Conservation (phyloP, 2,797 vertebrate genomes). For the Hydrocynus forskahlii region DNA sequence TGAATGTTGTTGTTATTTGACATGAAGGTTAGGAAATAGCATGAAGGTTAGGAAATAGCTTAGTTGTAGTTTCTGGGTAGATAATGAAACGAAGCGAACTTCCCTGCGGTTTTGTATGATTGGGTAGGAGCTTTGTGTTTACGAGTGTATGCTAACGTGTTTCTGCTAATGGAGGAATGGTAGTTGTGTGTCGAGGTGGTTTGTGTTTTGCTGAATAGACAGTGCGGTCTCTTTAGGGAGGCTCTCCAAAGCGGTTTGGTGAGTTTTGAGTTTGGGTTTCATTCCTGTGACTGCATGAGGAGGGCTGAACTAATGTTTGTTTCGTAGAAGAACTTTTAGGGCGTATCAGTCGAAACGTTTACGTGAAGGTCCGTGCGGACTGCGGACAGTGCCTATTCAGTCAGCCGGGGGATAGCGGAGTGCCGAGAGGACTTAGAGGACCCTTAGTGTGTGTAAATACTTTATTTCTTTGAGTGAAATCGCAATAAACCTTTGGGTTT, state of each 20-base stretch:
- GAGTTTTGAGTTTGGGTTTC: not conserved
- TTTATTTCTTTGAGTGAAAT: not conserved
- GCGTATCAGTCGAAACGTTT: slow-evolving; percentile 14
- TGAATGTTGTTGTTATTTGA: not conserved
- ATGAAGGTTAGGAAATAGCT: too few species aligned
- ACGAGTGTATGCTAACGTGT: not conserved
- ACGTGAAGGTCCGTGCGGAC: slow-evolving; percentile 11
- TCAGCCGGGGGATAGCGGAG: not conserved
- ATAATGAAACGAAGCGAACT: not conserved
- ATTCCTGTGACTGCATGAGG: not conserved
- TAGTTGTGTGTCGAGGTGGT: not conserved
- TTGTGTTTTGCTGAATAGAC: not conserved
- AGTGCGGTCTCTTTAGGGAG: not conserved
- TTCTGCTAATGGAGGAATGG: not conserved
- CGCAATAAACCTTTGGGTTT: not conserved
- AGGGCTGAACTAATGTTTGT: not conserved
- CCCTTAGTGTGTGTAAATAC: slow-evolving; percentile 18
- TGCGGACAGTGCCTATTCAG: slow-evolving; percentile 18
- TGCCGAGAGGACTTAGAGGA: not conserved
- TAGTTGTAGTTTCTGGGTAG: not conserved
- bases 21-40: not conserved
- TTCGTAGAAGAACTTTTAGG: not conserved
- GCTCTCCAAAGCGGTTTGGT: not conserved
- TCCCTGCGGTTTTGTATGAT: not conserved
- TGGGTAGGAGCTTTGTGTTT: not conserved